These are phyloP conservation scores for Dimorphilus gyrociliatus DNA, from an alignment of 2,888 invertebrate species.

Conservation along the genomic window DNA sequence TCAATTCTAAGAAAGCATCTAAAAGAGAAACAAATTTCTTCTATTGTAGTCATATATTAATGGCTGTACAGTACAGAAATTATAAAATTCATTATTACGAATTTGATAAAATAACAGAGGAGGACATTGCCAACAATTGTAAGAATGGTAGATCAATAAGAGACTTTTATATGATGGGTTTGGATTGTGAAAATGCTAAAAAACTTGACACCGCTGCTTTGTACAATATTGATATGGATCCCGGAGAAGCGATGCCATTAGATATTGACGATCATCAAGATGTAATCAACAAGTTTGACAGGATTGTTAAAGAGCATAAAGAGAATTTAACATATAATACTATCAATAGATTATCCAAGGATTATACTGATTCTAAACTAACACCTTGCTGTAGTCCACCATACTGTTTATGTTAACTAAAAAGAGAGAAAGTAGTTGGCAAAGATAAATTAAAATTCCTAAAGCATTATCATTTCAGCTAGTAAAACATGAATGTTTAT, in stretches of 20 bases:
- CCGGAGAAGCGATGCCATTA: slow-evolving; percentile 6
- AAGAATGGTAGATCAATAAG: neutral
- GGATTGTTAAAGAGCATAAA: slow-evolving; percentile 3
- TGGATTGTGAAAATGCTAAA: neutral
- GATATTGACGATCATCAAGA: neutral
- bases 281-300: slow-evolving; percentile 2
- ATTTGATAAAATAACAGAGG: neutral
- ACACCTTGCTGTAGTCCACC: slow-evolving; percentile 9
- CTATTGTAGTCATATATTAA: slow-evolving; percentile 1
- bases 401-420: slow-evolving; percentile 8
- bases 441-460: too few species aligned
- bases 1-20: neutral
- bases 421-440: too few species aligned
- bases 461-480: too few species aligned
- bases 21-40: slow-evolving; percentile 4
- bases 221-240: slow-evolving; percentile 7
- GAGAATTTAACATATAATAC: too few species aligned
- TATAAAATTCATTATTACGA: slow-evolving; percentile 6
- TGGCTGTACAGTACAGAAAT: slow-evolving; percentile 4
- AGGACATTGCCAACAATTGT: neutral
- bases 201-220: neutral
- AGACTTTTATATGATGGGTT: neutral
- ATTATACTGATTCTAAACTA: neutral
- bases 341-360: neutral
- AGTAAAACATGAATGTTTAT: too few species aligned